These are phyloP conservation scores for Phylloscopus trochiloides DNA, from an alignment of 2,113 vertebrate genomes.

Conservation along the genomic window DNA sequence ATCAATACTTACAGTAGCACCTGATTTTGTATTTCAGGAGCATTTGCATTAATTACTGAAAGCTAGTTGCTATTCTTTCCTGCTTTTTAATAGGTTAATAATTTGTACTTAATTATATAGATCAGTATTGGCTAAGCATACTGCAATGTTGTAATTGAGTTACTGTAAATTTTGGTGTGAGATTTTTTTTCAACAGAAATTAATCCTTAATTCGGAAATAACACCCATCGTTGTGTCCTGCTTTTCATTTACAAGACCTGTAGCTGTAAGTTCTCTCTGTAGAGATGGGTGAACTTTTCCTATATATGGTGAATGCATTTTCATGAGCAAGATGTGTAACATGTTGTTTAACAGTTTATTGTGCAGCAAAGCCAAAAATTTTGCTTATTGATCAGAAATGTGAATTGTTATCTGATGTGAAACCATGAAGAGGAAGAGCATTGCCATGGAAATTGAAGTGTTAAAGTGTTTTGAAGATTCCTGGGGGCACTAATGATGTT, in stretches of 20 bases:
- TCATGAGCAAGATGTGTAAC: neutral
- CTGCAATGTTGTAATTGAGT: neutral
- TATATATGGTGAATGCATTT: neutral
- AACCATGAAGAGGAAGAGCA: neutral
- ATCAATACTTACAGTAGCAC: neutral
- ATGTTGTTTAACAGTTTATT: neutral
- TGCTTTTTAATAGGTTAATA: neutral
- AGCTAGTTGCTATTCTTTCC: neutral
- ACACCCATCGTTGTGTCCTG: neutral
- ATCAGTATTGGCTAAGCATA: neutral
- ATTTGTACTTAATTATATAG: neutral
- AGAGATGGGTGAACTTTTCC: neutral
- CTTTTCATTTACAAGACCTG: neutral
- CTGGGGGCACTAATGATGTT: neutral
- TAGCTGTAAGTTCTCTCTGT: neutral
- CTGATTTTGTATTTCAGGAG: neutral
- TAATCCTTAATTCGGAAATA: neutral
- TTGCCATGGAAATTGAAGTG: neutral
- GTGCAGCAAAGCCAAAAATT: neutral
- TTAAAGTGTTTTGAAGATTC: neutral
- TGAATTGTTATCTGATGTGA: neutral
- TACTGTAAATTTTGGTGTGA: neutral
- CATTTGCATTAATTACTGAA: neutral
- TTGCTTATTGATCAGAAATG: neutral
- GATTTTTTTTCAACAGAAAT: neutral